These are phyloP conservation scores for Hemitrygon akajei DNA, from an alignment of 2,797 vertebrate genomes.

Conservation along the genomic window DNA sequence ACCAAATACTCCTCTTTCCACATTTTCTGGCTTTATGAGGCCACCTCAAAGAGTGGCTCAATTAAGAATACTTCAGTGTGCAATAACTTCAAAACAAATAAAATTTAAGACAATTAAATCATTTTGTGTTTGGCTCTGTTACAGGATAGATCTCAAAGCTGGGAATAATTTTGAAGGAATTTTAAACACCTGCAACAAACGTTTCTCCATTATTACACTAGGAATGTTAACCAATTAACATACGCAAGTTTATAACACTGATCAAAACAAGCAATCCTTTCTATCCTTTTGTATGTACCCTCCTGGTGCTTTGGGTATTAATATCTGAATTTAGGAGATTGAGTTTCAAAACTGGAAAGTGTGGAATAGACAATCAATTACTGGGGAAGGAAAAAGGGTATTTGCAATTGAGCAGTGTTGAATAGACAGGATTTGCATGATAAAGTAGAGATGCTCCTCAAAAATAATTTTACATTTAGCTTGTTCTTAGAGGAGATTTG, in stretches of 20 bases:
- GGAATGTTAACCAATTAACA: background rate
- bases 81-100: background rate
- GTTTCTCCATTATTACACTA: background rate
- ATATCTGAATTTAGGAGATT: background rate
- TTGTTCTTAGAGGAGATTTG: background rate
- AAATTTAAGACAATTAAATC: background rate
- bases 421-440: background rate
- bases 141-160: background rate
- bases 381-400: background rate
- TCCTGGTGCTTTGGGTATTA: background rate
- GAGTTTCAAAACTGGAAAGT: background rate
- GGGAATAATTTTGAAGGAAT: background rate
- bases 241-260: background rate
- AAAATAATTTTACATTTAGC: background rate
- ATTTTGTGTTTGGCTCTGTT: background rate
- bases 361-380: background rate
- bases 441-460: background rate
- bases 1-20: too few species aligned
- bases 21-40: too few species aligned
- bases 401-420: too few species aligned
- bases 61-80: background rate
- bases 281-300: background rate
- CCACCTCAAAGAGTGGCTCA: too few species aligned
- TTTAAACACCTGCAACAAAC: background rate
- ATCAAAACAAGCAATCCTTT: background rate